phyloP scores from a whole-genome alignment of 1,140 invertebrate genomes.

The Drosophila athabasca region DNA sequence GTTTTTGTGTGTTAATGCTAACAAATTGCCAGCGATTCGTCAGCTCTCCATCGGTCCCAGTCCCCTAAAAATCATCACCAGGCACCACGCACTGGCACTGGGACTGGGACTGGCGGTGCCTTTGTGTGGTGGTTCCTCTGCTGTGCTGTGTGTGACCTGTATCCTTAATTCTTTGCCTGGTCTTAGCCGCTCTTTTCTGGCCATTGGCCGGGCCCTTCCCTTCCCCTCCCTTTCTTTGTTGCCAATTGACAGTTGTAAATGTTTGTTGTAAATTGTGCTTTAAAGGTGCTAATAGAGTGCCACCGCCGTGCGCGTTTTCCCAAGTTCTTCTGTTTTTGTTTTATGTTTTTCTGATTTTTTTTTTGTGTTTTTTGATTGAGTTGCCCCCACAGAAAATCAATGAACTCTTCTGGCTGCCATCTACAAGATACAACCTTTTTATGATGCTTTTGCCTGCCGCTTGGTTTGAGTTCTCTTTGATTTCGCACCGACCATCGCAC shows the following conservation, averaged over 20 bases:
- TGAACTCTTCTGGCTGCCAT: conserved; percentile 65
- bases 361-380: conserved; percentile 64
- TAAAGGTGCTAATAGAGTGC: conserved; percentile 83
- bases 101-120: conserved; percentile 45
- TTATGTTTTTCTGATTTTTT: conserved; percentile 27
- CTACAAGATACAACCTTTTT: conserved; percentile 53
- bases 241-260: conserved; percentile 83
- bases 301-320: conserved; percentile 78
- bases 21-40: conserved; percentile 79
- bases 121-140: conserved; percentile 45
- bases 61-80: conserved; percentile 29
- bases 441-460: conserved; percentile 67
- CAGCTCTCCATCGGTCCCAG: conserved; percentile 37
- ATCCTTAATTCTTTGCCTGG: conserved; percentile 66
- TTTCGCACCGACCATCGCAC: conserved; percentile 63
- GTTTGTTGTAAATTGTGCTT: conserved; percentile 81
- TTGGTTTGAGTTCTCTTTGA: conserved; percentile 60
- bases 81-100: neutral
- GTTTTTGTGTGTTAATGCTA: conserved; percentile 72
- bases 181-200: conserved; percentile 1
- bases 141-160: conserved; percentile 49
- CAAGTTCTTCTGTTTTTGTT: conserved; percentile 45
- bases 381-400: conserved; percentile 71
- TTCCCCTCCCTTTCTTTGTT: conserved; percentile 61
- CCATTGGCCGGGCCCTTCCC: neutral